Evolutionary conservation across 2,888 invertebrate genomes (phyloP).

Genomic region (Lacanobia wlatinum): DNA sequence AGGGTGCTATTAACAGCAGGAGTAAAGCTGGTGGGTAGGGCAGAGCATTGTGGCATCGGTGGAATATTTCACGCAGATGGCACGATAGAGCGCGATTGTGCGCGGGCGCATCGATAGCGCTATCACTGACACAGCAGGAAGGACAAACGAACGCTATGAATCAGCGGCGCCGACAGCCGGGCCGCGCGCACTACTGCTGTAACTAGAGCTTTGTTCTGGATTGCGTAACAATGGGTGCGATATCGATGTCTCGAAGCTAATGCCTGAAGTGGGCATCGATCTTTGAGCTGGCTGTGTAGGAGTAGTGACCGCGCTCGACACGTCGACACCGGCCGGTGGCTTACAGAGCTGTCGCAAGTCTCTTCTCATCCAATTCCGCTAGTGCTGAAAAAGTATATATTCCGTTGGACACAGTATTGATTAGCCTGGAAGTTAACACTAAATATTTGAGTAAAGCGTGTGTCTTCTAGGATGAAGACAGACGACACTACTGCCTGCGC

Average conservation of each 20-base stretch:
- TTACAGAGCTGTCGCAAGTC: not conserved
- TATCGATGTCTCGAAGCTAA: conserved; percentile 57
- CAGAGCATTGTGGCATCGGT: conserved; percentile 76
- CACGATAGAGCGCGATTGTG: conserved; percentile 83
- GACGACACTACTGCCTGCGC: conserved; percentile 11
- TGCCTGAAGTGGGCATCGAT: conserved; percentile 25
- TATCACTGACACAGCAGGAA: conserved; percentile 80
- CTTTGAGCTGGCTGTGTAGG: not conserved
- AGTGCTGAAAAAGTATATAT: not conserved
- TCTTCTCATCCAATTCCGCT: not conserved
- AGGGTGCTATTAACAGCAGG: conserved; percentile 11
- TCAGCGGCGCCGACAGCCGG: conserved; percentile 72
- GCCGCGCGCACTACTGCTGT: conserved; percentile 57
- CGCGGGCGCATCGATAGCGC: conserved; percentile 80
- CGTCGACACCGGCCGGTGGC: not conserved
- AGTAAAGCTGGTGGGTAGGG: conserved; percentile 54
- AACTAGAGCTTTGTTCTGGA: conserved; percentile 72
- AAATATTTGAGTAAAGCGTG: not conserved
- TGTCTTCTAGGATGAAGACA: not conserved
- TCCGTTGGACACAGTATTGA: not conserved
- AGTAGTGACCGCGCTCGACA: not conserved
- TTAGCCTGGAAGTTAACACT: not conserved
- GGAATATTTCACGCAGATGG: conserved; percentile 89
- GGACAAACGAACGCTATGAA: conserved; percentile 84
- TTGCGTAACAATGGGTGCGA: conserved; percentile 71